A percentile compares a stretch with the other conserved stretches of the same genome.
Evolutionary conservation across 2,797 vertebrate species (phyloP).

Genomic region (Percopsis omiscomaycus): DNA sequence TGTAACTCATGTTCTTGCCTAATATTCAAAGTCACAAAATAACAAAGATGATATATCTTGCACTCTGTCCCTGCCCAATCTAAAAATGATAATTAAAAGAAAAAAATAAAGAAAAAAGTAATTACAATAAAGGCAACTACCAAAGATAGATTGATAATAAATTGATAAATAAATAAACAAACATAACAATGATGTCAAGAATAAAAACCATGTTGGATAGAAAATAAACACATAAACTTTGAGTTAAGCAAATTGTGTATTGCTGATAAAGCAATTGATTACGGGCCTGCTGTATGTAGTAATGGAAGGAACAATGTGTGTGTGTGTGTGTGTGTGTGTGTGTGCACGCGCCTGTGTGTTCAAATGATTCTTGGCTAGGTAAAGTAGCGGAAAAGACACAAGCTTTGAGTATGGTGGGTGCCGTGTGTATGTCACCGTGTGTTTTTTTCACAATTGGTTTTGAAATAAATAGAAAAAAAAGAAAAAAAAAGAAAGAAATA

Average conservation of each 20-base stretch:
- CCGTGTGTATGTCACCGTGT: constrained; percentile 26
- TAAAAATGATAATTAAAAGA: constrained; percentile 10
- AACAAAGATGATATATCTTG: neutral
- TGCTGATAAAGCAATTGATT: neutral
- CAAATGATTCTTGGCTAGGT: constrained; percentile 2
- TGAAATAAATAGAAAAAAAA: constrained; percentile 10
- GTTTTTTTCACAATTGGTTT: constrained; percentile 9
- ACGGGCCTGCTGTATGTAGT: neutral
- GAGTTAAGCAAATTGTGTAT: constrained; percentile 10
- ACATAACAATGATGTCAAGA: constrained; percentile 43
- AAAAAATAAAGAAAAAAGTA: constrained; percentile 22
- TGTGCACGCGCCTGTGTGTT: neutral
- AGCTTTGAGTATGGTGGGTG: constrained; percentile 8
- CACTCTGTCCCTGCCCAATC: no score
- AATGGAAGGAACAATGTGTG: neutral
- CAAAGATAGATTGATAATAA: neutral
- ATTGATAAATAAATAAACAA: constrained; percentile 30
- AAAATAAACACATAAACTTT: constrained; percentile 17
- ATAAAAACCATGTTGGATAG: constrained; percentile 17
- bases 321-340: constrained; percentile 12
- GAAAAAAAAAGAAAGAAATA: constrained; percentile 4
- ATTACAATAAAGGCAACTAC: constrained; percentile 18
- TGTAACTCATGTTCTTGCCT: no score
- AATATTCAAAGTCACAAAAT: neutral
- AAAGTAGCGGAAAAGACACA: constrained; percentile 31